phyloP scores from a whole-genome alignment of 2,113 vertebrate species.

The Cephalopterus ornatus region DNA sequence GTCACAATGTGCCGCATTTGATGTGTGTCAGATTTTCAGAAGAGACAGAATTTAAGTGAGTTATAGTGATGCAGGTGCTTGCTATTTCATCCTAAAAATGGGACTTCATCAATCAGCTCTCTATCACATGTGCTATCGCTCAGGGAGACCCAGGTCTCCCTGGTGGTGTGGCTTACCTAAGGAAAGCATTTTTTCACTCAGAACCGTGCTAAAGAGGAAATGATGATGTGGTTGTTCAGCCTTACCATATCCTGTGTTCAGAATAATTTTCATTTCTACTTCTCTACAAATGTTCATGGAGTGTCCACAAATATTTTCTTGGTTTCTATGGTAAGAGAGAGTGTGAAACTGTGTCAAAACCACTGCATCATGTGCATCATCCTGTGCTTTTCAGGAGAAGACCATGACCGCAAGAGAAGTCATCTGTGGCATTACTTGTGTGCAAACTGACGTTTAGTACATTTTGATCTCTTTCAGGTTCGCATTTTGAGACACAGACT shows the following conservation, averaged over 20 bases:
- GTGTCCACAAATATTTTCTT: slow-evolving; percentile 77
- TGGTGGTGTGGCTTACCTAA: slow-evolving; percentile 26
- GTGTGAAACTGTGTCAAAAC: slow-evolving; percentile 56
- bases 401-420: neutral
- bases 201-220: slow-evolving; percentile 57
- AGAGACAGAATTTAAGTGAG: neutral
- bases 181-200: slow-evolving; percentile 36
- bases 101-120: neutral
- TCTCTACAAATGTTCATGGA: slow-evolving; percentile 73
- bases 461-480: slow-evolving; percentile 55
- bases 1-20: neutral
- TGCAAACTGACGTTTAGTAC: slow-evolving; percentile 25
- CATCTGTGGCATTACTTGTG: slow-evolving; percentile 43
- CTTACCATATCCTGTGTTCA: slow-evolving; percentile 72
- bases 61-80: neutral
- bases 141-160: neutral
- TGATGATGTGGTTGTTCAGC: slow-evolving; percentile 45
- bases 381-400: slow-evolving; percentile 65
- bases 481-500: slow-evolving; percentile 32
- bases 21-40: neutral
- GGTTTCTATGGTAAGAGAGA: slow-evolving; percentile 73
- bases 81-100: neutral
- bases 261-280: slow-evolving; percentile 75
- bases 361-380: slow-evolving; percentile 41
- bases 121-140: neutral